Conservation (phyloP, 2,888 invertebrate species). For the Drosophila rellima region DNA sequence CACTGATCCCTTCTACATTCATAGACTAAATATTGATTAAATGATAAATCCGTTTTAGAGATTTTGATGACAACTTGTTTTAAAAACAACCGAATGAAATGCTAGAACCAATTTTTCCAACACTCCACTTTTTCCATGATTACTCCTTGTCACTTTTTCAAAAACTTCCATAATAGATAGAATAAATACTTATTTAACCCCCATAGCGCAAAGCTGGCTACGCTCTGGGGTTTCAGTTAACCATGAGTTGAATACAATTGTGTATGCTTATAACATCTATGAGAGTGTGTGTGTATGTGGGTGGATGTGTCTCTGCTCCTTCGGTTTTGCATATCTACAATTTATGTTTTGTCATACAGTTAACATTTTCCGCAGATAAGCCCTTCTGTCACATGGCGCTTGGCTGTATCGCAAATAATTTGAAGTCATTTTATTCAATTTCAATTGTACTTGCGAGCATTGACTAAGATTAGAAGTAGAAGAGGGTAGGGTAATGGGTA, state of each 20-base stretch:
- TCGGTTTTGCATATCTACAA: constrained; percentile 76
- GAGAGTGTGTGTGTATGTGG: constrained; percentile 1
- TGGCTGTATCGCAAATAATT: constrained; percentile 71
- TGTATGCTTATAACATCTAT: constrained; percentile 5
- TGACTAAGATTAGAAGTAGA: constrained; percentile 7
- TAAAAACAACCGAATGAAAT: too few species aligned
- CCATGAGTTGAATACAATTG: constrained; percentile 33
- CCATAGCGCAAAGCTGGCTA: not conserved
- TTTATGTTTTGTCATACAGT: constrained; percentile 79
- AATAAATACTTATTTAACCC: not conserved
- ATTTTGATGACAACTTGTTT: too few species aligned
- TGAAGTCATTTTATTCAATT: constrained; percentile 77
- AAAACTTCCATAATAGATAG: too few species aligned
- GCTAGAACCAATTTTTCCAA: too few species aligned
- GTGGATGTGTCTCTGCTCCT: constrained; percentile 17
- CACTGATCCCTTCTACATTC: too few species aligned
- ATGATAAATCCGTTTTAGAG: too few species aligned
- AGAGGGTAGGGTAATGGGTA: not conserved
- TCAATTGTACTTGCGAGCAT: constrained; percentile 58
- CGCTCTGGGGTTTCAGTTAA: constrained; percentile 4
- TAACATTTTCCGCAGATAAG: constrained; percentile 80
- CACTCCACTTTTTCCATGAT: too few species aligned
- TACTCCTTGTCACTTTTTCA: too few species aligned
- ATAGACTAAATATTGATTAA: too few species aligned
- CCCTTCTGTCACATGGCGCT: constrained; percentile 68